A percentile compares a stretch with the other conserved stretches of the same genome.
These are phyloP conservation scores for Stichopus horrens DNA, from an alignment of 53 echinoderm and acorn worm species.

Conservation along the genomic window DNA sequence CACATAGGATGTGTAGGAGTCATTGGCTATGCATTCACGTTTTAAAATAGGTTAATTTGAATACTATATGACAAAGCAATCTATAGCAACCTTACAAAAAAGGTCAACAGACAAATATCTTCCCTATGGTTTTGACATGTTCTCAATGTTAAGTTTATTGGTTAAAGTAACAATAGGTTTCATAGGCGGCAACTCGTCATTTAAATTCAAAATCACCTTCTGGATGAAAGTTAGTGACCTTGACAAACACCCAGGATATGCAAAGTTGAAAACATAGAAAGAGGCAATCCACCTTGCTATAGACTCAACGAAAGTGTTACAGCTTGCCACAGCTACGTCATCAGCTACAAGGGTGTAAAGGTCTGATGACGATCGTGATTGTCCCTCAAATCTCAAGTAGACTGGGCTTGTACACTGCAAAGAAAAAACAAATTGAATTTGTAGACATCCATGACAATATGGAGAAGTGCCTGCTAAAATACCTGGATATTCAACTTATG, in stretches of 20 bases:
- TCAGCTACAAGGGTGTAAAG: background rate
- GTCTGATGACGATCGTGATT: no score
- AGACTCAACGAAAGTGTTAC: background rate
- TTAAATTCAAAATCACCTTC: slow-evolving; percentile 15
- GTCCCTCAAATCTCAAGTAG: no score
- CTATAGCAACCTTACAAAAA: no score
- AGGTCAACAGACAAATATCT: no score
- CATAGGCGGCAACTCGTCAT: background rate
- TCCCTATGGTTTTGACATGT: no score
- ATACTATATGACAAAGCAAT: no score
- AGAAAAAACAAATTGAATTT: background rate
- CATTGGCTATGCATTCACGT: no score
- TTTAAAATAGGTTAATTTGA: no score
- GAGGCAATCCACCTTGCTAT: slow-evolving; percentile 15
- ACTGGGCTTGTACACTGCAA: slow-evolving; percentile 9
- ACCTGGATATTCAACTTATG: no score
- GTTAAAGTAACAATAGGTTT: background rate
- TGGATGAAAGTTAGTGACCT: background rate
- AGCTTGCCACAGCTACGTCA: background rate
- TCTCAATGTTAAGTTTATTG: slow-evolving; percentile 18
- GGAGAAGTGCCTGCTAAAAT: background rate
- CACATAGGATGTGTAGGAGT: no score
- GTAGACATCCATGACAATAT: background rate
- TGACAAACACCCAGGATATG: background rate
- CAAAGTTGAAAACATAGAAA: slow-evolving; percentile 15